Conservation (phyloP, 2,797 vertebrate genomes). For the Notoglanidium macrostoma region DNA sequence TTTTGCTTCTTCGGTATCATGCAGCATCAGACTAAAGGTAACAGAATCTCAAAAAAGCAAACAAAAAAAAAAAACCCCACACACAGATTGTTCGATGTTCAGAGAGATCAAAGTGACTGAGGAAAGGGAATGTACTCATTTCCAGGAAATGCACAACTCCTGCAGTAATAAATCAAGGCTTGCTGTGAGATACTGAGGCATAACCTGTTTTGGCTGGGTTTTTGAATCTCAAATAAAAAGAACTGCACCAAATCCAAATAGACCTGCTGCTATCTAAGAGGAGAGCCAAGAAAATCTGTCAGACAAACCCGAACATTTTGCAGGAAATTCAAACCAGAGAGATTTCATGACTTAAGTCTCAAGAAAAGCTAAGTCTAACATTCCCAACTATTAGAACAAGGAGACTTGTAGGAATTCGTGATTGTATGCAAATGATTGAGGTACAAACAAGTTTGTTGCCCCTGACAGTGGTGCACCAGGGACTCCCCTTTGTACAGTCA, state of each 20-base stretch:
- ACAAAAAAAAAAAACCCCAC: background rate
- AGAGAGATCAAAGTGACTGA: background rate
- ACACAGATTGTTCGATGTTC: background rate
- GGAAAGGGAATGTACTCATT: background rate
- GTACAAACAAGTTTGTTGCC: background rate
- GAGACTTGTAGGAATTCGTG: background rate
- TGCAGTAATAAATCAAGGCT: slow-evolving; percentile 15
- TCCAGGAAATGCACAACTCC: slow-evolving; percentile 8
- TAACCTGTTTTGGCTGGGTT: background rate
- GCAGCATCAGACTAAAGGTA: background rate
- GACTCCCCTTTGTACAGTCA: background rate
- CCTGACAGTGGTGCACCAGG: background rate
- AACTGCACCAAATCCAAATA: background rate
- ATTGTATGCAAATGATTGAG: background rate
- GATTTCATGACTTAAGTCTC: background rate
- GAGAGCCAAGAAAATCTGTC: background rate
- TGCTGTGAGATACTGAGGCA: background rate
- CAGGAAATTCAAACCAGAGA: background rate
- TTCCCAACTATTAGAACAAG: background rate
- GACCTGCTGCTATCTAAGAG: background rate
- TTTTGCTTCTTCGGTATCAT: no score
- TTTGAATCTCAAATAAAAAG: background rate
- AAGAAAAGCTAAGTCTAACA: background rate
- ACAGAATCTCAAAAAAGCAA: background rate
- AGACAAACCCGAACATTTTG: background rate